A percentile compares a stretch with the other conserved stretches of the same genome.
Conservation (phyloP, 2,888 invertebrate genomes). For the Caenorhabditis plicata region DNA sequence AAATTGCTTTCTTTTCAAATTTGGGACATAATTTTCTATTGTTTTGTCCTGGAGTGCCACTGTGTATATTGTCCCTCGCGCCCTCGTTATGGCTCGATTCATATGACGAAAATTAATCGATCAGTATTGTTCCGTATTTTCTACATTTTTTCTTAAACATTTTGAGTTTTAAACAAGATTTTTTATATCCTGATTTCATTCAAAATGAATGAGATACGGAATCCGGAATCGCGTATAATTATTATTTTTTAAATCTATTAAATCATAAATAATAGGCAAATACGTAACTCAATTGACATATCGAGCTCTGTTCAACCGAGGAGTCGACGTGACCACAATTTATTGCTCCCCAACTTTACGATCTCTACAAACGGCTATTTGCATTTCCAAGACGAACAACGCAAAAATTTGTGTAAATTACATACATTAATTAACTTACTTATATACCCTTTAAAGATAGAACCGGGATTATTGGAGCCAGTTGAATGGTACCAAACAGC, state of each 20-base stretch:
- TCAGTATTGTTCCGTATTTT: no score
- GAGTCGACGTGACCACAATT: constrained; percentile 12
- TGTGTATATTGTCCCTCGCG: no score
- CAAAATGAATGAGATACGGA: no score
- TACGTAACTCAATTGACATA: constrained; percentile 17
- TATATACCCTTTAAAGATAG: constrained; percentile 21
- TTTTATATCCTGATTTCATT: no score
- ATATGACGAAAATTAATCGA: no score
- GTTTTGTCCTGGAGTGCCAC: no score
- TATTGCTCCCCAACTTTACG: constrained; percentile 36
- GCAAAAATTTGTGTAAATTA: constrained; percentile 13
- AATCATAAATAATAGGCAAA: constrained; percentile 5
- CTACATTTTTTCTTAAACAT: no score
- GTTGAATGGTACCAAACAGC: constrained; percentile 24
- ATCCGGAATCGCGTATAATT: no score
- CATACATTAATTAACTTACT: not conserved
- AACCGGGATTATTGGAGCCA: constrained; percentile 42
- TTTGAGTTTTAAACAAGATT: no score
- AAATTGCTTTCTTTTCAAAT: no score
- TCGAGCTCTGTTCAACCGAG: constrained; percentile 26
- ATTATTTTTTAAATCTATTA: not conserved
- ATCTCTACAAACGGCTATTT: constrained; percentile 34
- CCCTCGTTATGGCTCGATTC: no score
- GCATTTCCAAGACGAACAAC: constrained; percentile 21
- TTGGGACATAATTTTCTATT: no score